Percentiles rank a stretch among this genome's conserved stretches.
Conservation (phyloP, 1,140 invertebrate genomes). For the Hydropsyche tenuis region DNA sequence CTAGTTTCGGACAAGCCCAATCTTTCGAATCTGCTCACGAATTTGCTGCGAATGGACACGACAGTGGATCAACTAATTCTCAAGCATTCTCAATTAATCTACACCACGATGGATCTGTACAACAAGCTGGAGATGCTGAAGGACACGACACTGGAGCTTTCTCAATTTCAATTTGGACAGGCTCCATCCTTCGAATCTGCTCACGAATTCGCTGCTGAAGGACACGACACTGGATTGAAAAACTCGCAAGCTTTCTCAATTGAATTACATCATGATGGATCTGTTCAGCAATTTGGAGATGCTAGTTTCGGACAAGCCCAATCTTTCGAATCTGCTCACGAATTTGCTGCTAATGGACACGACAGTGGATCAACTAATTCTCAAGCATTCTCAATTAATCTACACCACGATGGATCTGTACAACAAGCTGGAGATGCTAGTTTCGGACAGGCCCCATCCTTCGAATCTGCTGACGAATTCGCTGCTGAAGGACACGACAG, state of each 20-base stretch:
- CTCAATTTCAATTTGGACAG: neutral
- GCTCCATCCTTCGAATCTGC: neutral
- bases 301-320: too few species aligned
- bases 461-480: too few species aligned
- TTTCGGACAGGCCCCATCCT: neutral
- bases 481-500: neutral
- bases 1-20: too few species aligned
- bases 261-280: constrained; percentile 10
- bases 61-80: neutral
- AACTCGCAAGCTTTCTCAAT: constrained; percentile 25
- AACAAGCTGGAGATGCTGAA: neutral
- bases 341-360: neutral
- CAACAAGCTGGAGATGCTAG: neutral
- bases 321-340: too few species aligned
- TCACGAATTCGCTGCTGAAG: neutral
- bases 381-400: constrained; percentile 11
- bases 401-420: neutral
- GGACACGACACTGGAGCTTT: neutral
- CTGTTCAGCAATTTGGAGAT: too few species aligned
- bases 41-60: neutral
- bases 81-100: constrained; percentile 13
- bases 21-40: too few species aligned
- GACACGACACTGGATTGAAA: neutral
- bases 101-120: constrained; percentile 8
- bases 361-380: neutral